A percentile compares a stretch with the other conserved stretches of the same genome.
Conservation (phyloP, 2,113 vertebrate species). For the Capra hircus region DNA sequence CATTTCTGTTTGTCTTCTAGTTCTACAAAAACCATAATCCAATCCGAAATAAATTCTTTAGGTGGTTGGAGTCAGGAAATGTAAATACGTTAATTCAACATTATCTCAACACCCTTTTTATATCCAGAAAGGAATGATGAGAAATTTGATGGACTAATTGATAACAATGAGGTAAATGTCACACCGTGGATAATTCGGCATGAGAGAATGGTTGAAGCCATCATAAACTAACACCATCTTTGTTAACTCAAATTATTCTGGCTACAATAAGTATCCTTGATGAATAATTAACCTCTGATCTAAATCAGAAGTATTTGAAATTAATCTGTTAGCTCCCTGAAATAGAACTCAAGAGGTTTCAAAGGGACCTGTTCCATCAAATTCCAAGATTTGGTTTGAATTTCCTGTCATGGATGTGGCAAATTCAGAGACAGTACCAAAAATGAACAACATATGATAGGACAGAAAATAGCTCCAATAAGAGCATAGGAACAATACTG, state of each 20-base stretch:
- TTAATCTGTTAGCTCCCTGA: not conserved
- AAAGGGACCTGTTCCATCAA: not conserved
- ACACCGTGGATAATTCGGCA: not conserved
- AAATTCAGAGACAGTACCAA: not conserved
- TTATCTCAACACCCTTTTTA: not conserved
- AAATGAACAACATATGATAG: not conserved
- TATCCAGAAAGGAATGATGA: not conserved
- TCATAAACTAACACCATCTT: not conserved
- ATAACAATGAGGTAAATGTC: not conserved
- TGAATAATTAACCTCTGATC: not conserved
- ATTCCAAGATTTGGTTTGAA: not conserved
- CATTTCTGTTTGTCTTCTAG: not conserved
- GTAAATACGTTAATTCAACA: not conserved
- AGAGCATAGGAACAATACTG: not conserved
- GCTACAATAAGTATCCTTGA: not conserved
- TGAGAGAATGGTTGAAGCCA: not conserved
- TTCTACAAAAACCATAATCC: not conserved
- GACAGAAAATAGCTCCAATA: not conserved
- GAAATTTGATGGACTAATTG: not conserved
- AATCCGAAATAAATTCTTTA: not conserved
- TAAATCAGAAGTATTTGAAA: not conserved
- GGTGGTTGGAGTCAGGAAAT: not conserved
- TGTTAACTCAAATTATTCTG: not conserved
- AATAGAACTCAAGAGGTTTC: not conserved
- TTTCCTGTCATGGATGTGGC: not conserved